Evolutionary conservation across 2,113 vertebrate species (phyloP).

Genomic region (Ammodytes marinus): DNA sequence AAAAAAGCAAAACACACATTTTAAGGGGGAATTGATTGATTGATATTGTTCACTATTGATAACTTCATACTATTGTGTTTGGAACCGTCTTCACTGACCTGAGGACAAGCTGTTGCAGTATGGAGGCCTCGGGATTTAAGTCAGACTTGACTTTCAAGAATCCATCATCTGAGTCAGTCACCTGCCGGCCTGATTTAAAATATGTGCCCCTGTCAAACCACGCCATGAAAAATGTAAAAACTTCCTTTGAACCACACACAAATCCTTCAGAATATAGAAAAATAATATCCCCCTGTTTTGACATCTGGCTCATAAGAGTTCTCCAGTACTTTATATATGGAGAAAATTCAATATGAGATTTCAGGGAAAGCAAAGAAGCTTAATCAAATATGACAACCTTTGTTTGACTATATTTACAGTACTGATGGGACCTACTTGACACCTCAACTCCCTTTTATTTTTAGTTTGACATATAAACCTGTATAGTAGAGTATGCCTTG

Average conservation of each 20-base stretch:
- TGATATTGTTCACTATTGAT: neutral
- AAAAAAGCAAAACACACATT: neutral
- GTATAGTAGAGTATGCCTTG: too few species aligned
- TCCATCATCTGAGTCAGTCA: constrained; percentile 17
- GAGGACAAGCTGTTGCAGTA: constrained; percentile 60
- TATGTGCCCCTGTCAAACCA: constrained; percentile 62
- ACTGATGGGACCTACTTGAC: too few species aligned
- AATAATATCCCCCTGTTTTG: neutral
- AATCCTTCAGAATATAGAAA: neutral
- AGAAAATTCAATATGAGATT: too few species aligned
- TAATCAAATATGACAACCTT: too few species aligned
- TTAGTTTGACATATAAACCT: too few species aligned
- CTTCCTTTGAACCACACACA: neutral
- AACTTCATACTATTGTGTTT: neutral
- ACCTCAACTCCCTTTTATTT: too few species aligned
- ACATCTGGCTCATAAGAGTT: too few species aligned
- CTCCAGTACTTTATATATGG: too few species aligned
- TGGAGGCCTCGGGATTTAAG: constrained; percentile 35
- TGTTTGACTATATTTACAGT: too few species aligned
- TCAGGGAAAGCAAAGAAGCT: too few species aligned
- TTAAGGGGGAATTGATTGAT: neutral
- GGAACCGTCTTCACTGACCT: constrained; percentile 47
- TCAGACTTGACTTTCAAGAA: constrained; percentile 50
- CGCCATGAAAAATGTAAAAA: neutral
- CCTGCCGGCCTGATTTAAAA: constrained; percentile 53